Evolutionary conservation across 2,888 invertebrate genomes (phyloP), one percentile per base, ranked within the genome.

Genomic region (Eulithis prunata): DNA sequence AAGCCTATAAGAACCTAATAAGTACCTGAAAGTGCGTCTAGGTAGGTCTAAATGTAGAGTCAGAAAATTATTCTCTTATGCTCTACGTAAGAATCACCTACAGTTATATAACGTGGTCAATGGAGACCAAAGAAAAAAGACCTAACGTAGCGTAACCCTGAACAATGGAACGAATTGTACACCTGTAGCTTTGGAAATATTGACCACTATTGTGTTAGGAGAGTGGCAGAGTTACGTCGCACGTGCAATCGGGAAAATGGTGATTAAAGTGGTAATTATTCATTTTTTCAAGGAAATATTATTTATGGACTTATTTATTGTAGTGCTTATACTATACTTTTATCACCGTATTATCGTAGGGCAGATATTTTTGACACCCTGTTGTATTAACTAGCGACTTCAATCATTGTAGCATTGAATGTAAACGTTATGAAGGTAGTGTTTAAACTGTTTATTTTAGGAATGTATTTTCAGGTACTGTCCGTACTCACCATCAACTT

Each of bases 131-230:
- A 55, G 36, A 49, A 64, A 70, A 68, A 64, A 49, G 13, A 65
- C 49, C 43, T 43, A 45, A 10, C 49, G 10, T 21, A 49, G 68
- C 59, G 68, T 66, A 71, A 72, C 66, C 38, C 8, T 41, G 64
- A 73, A 73, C 73, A 73, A 73, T 72, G 62, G 41, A 57, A 8
- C 10, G 57, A 62, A 66, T 12, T 57, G 41, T 52, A 54, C 73
- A 73, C 71, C 71, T 73, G 72, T 45, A 21, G n/a, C 32, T 5
- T 41, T 43, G 57, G 60, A 63, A 14, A 46, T 54, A 65, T 56
- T 58, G 36, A 47, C 41, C 68, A 64, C 60, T 64, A 62, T 57
- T 62, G 71, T 62, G 47, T 28, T 51, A 43, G 8, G 32, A 41
- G 55, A 62, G 58, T 43, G 5, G 62, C 53, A 12, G 13, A 64